Conservation (phyloP, 2,113 vertebrate genomes). For the Cnemophilus loriae region DNA sequence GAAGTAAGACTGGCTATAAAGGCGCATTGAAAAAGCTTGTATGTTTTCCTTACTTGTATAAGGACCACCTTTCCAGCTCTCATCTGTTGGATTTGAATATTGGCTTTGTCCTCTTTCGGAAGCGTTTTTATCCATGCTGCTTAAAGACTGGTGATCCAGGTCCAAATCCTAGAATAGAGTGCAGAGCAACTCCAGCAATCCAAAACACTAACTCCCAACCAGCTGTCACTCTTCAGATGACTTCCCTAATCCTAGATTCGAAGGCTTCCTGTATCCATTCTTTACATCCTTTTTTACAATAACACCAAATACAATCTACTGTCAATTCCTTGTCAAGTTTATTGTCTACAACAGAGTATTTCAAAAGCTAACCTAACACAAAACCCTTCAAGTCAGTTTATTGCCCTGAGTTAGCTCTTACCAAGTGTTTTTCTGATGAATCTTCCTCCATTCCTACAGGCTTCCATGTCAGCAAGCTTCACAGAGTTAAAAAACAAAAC, state of each 20-base stretch:
- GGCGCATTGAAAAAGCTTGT: background rate
- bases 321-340: background rate
- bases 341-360: background rate
- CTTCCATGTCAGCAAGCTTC: constrained; percentile 92
- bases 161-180: constrained; percentile 83
- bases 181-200: background rate
- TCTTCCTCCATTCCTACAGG: constrained; percentile 92
- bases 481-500: background rate
- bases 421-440: constrained; percentile 83
- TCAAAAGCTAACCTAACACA: background rate
- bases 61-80: constrained; percentile 89
- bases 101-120: constrained; percentile 95
- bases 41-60: constrained; percentile 74
- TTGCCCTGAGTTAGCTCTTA: constrained; percentile 62
- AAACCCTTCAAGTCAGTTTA: background rate
- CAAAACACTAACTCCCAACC: background rate
- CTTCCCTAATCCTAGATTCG: background rate
- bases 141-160: constrained; percentile 89
- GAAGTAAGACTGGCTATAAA: background rate
- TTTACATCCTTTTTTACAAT: background rate
- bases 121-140: constrained; percentile 90
- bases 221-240: background rate
- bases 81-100: constrained; percentile 90
- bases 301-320: background rate
- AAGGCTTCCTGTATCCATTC: background rate